Percentiles rank a stretch among this genome's conserved stretches.
These are phyloP conservation scores for Spilarctia lutea DNA, from an alignment of 2,888 invertebrate species.

Conservation along the genomic window DNA sequence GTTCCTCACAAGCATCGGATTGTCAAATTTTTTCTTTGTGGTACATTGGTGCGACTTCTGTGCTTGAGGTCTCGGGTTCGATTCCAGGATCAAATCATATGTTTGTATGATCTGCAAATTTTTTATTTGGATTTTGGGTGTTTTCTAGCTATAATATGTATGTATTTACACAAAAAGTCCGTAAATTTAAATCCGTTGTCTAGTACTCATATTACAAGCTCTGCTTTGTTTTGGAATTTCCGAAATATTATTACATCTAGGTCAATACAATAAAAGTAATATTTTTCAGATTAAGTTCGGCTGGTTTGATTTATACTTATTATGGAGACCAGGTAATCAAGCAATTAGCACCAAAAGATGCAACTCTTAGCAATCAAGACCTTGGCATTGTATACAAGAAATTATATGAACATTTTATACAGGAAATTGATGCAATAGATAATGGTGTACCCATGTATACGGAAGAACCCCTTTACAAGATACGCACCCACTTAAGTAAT, in stretches of 20 bases:
- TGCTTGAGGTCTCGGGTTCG: too few species aligned
- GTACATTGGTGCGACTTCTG: too few species aligned
- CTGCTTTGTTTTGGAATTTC: too few species aligned
- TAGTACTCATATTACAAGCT: too few species aligned
- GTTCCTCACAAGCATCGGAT: too few species aligned
- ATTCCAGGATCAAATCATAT: too few species aligned
- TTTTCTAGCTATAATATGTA: too few species aligned
- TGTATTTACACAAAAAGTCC: too few species aligned
- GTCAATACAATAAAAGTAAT: background rate
- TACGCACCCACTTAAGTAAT: slow-evolving; percentile 92
- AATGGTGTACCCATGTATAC: slow-evolving; percentile 96
- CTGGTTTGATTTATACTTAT: slow-evolving; percentile 96
- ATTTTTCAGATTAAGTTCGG: slow-evolving; percentile 93
- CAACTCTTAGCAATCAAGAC: slow-evolving; percentile 77
- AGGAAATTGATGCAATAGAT: slow-evolving; percentile 98
- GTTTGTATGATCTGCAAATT: too few species aligned
- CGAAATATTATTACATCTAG: background rate
- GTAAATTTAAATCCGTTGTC: too few species aligned
- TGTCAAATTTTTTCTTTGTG: too few species aligned
- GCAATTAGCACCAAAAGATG: slow-evolving; percentile 79
- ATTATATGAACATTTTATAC: slow-evolving; percentile 95
- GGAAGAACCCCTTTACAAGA: slow-evolving; percentile 90
- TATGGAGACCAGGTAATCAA: slow-evolving; percentile 94
- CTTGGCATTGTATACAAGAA: slow-evolving; percentile 87
- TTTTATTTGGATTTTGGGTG: too few species aligned